A percentile compares a stretch with the other conserved stretches of the same genome.
These are phyloP conservation scores for Ciconia nigra DNA, from an alignment of 2,797 vertebrate genomes.

Conservation along the genomic window DNA sequence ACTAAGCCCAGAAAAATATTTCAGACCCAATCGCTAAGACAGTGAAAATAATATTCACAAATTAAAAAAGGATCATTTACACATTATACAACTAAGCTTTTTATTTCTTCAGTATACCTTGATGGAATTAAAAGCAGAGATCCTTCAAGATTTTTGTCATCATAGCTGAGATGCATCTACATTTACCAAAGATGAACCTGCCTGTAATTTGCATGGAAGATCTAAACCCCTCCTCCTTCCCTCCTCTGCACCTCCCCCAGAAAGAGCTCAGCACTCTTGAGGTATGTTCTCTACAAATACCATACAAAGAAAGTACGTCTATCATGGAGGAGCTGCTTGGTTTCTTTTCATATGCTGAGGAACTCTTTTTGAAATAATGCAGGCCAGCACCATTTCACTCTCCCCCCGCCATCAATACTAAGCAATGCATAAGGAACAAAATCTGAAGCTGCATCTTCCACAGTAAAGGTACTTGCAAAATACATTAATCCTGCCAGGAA, in stretches of 20 bases:
- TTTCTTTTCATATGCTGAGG: background rate
- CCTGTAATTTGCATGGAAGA: background rate
- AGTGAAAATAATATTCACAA: slow-evolving; percentile 53
- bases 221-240: background rate
- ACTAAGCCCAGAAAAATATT: slow-evolving; percentile 57
- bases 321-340: background rate
- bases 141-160: slow-evolving; percentile 22
- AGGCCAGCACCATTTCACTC: background rate
- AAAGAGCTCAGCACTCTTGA: background rate
- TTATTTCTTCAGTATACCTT: background rate
- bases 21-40: slow-evolving; percentile 11
- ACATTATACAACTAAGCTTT: slow-evolving; percentile 12
- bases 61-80: background rate
- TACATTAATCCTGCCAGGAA: background rate
- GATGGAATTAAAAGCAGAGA: slow-evolving; percentile 8
- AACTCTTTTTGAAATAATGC: background rate
- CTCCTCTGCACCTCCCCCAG: background rate
- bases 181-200: background rate
- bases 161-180: slow-evolving; percentile 10
- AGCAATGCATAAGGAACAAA: background rate
- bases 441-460: background rate
- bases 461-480: background rate
- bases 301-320: background rate
- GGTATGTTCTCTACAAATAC: background rate
- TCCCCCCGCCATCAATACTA: fast-evolving